A percentile compares a stretch with the other conserved stretches of the same genome.
Conservation (phyloP, 2,113 vertebrate species). For the Campylomormyrus tamandua region DNA sequence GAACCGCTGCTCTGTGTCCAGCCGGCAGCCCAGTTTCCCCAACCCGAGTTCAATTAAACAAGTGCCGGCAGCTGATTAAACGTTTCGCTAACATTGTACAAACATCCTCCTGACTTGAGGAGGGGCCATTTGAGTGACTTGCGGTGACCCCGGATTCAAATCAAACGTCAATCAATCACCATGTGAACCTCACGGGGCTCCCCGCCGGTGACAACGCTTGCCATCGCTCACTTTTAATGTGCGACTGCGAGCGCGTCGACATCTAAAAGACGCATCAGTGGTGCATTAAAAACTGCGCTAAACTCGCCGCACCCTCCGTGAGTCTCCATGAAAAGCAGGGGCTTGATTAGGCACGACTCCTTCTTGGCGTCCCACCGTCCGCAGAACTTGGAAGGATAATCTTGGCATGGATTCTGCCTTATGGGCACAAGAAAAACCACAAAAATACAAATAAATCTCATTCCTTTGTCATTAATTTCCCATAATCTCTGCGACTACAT, state of each 20-base stretch:
- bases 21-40: neutral
- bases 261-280: neutral
- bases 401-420: neutral
- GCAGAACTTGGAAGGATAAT: neutral
- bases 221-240: neutral
- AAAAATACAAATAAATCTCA: neutral
- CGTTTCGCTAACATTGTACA: constrained; percentile 12
- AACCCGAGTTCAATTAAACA: constrained; percentile 16
- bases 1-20: neutral
- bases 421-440: neutral
- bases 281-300: neutral
- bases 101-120: neutral
- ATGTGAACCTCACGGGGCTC: neutral
- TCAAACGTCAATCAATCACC: neutral
- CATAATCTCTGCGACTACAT: neutral
- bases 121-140: neutral
- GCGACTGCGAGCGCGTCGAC: neutral
- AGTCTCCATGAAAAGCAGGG: neutral
- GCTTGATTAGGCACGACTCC: neutral
- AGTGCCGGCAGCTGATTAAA: constrained; percentile 14
- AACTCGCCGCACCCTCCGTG: neutral
- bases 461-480: neutral
- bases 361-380: neutral
- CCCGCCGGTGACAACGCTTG: neutral
- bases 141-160: neutral